phyloP scores from a whole-genome alignment of 2,888 invertebrate genomes.

The Parasteatoda lunata region DNA sequence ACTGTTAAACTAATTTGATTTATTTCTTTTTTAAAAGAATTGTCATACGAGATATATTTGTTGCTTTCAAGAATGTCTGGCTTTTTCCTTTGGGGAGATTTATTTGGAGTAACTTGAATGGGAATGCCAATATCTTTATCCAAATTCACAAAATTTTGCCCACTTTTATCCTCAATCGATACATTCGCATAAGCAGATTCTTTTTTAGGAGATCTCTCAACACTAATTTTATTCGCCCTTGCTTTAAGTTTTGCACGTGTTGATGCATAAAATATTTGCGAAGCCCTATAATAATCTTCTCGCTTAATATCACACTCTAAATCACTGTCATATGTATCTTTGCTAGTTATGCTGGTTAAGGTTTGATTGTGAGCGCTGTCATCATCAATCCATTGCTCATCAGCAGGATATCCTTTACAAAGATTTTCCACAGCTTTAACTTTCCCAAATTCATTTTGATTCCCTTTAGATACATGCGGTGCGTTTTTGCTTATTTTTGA shows the following conservation, averaged over 20 bases:
- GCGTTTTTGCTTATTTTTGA: slow-evolving; percentile 19
- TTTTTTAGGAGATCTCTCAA: not conserved
- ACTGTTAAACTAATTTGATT: not conserved
- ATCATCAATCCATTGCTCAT: not conserved
- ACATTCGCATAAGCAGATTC: slow-evolving; percentile 25
- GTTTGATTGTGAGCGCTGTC: slow-evolving; percentile 46
- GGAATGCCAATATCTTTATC: slow-evolving; percentile 67
- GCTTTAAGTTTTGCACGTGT: slow-evolving; percentile 30
- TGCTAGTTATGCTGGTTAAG: slow-evolving; percentile 33
- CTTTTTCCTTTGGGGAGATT: slow-evolving; percentile 5
- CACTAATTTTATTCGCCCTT: not conserved
- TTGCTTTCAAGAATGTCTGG: slow-evolving; percentile 13
- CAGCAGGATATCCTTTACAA: slow-evolving; percentile 10
- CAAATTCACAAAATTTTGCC: slow-evolving; percentile 17
- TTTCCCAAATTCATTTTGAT: not conserved
- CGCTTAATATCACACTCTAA: slow-evolving; percentile 66
- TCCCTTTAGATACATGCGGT: not conserved
- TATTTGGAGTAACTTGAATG: slow-evolving; percentile 13
- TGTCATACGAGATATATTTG: not conserved
- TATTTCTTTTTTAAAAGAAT: not conserved
- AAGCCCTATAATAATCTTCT: slow-evolving; percentile 70
- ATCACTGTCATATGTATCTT: slow-evolving; percentile 34
- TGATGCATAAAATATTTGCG: slow-evolving; percentile 69
- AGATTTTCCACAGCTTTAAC: not conserved
- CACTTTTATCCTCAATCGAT: slow-evolving; percentile 11